A percentile compares a stretch with the other conserved stretches of the same genome.
phyloP scores from a whole-genome alignment of 1,140 invertebrate species.

The Wasmannia auropunctata region DNA sequence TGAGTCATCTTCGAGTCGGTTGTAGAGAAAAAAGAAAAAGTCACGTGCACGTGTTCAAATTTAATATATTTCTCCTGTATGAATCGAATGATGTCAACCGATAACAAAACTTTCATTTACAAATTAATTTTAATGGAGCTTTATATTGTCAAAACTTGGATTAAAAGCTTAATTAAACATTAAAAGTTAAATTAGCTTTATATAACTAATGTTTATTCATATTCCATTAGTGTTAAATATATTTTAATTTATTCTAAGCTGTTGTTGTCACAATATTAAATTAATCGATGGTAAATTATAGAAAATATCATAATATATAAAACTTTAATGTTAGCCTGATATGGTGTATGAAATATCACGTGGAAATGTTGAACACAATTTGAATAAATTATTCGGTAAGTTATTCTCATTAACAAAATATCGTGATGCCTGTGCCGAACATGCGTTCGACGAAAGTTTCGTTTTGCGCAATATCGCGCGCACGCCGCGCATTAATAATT shows the following conservation, averaged over 20 bases:
- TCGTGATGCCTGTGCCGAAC: not conserved
- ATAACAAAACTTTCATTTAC: not conserved
- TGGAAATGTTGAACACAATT: constrained; percentile 10
- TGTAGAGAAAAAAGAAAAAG: not conserved
- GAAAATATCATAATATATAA: constrained; percentile 17
- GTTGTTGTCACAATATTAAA: not conserved
- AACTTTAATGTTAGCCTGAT: constrained; percentile 29
- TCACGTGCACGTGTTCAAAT: not conserved
- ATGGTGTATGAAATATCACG: not conserved
- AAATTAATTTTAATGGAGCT: not conserved
- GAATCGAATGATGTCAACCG: not conserved
- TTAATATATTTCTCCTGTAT: not conserved
- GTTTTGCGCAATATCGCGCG: constrained; percentile 31
- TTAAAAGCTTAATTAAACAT: not conserved
- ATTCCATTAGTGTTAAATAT: constrained; percentile 17
- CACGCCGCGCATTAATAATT: not conserved
- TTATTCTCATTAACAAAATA: constrained; percentile 41
- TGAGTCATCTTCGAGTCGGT: not conserved
- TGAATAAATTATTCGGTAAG: constrained; percentile 43
- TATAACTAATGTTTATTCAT: constrained; percentile 6
- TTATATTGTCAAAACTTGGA: not conserved
- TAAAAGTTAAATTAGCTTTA: constrained; percentile 7
- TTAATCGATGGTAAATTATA: constrained; percentile 14
- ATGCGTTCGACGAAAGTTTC: constrained; percentile 18
- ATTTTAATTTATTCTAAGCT: constrained; percentile 31